These are phyloP conservation scores for Poecilia latipinna DNA, from an alignment of 2,113 vertebrate species.

Conservation along the genomic window DNA sequence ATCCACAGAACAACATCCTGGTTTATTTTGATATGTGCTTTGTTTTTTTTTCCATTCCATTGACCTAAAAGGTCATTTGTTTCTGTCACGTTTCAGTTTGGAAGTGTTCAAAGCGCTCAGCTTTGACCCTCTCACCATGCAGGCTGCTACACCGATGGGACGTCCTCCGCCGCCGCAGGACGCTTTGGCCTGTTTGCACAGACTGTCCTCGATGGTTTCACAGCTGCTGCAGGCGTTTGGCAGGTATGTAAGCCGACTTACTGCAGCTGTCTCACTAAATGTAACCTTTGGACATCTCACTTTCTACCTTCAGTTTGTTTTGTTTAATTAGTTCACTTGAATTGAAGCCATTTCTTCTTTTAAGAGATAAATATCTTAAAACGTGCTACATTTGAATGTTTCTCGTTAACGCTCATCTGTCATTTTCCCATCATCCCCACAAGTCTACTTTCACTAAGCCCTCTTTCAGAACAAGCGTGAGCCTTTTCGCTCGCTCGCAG, in stretches of 20 bases:
- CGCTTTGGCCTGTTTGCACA: constrained; percentile 84
- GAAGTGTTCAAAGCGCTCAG: constrained; percentile 76
- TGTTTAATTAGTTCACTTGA: background rate
- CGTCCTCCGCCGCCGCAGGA: constrained; percentile 82
- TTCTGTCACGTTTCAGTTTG: constrained; percentile 67
- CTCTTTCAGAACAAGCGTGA: background rate
- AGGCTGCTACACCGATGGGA: constrained; percentile 50
- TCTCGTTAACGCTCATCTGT: background rate
- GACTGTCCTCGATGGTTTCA: constrained; percentile 82
- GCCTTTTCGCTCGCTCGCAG: background rate
- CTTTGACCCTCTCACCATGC: constrained; percentile 68
- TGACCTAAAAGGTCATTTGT: constrained; percentile 38
- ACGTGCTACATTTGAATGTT: background rate
- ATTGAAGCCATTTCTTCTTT: background rate
- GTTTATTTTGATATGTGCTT: constrained; percentile 21
- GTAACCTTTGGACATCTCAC: background rate
- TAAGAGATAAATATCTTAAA: too few relatives aligned
- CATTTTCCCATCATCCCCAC: background rate
- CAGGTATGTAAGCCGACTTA: constrained; percentile 74
- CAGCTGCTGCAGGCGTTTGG: constrained; percentile 86
- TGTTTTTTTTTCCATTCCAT: constrained; percentile 10
- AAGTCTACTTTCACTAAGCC: background rate
- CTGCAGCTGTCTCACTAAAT: background rate
- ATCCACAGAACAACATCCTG: background rate
- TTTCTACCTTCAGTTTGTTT: background rate